Evolutionary conservation across 2,113 vertebrate genomes (phyloP).

Genomic region (Sinocyclocheilus maitianheensis): DNA sequence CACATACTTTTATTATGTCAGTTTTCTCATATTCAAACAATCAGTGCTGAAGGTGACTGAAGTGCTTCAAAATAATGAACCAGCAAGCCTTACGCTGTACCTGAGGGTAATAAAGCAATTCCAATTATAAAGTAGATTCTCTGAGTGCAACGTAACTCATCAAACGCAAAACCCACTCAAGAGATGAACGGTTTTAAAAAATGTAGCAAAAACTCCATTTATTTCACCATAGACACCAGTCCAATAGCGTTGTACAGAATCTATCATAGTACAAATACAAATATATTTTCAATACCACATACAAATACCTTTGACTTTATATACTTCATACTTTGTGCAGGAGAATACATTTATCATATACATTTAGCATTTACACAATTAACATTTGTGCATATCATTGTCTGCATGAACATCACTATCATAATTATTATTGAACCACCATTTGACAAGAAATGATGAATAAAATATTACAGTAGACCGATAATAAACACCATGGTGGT

Average conservation of each 20-base stretch:
- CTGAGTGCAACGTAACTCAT: not conserved
- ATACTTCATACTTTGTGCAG: conserved; percentile 57
- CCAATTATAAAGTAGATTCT: not conserved
- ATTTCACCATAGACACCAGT: conserved; percentile 62
- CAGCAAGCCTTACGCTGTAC: not conserved
- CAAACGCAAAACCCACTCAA: not conserved
- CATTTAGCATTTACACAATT: conserved; percentile 61
- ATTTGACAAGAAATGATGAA: conserved; percentile 53
- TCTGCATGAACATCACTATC: conserved; percentile 47
- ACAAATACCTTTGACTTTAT: conserved; percentile 61
- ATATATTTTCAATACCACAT: conserved; percentile 72
- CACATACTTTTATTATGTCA: not conserved
- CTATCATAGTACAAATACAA: conserved; percentile 67
- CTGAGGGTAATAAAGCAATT: not conserved
- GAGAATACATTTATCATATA: conserved; percentile 58
- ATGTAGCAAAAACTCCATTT: conserved; percentile 62
- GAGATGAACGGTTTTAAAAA: conserved; percentile 31
- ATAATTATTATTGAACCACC: conserved; percentile 49
- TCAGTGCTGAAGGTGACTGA: not conserved
- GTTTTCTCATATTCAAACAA: not conserved
- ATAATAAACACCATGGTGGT: not conserved
- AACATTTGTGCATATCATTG: conserved; percentile 58
- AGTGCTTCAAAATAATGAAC: not conserved
- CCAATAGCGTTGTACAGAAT: conserved; percentile 62
- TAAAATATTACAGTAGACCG: conserved; percentile 43